Evolutionary conservation across 2,888 invertebrate genomes (phyloP), one percentile per base, ranked within the genome.

Genomic region (Aquatica leii): DNA sequence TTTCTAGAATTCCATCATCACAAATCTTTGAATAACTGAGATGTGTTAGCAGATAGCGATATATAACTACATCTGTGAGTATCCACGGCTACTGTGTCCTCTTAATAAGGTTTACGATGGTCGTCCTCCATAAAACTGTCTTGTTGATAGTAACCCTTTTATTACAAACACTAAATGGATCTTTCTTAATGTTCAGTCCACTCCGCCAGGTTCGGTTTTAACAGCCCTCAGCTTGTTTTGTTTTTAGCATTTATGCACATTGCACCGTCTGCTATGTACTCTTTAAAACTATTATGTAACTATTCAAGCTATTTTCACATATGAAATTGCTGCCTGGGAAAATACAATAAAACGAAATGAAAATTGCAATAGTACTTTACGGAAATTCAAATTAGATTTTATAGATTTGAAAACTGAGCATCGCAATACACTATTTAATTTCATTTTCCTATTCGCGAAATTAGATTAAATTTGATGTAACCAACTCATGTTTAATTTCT

Each of bases 161-260:
- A 76, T 76, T 76, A 75, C 72, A 63, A 65, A 69, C 74, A 69
- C 72, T 70, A 76, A 77, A 76, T 74, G 76, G 76, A 75, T 76
- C 76, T 76, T 73, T 72, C 69, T 76, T 76, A 76, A 77, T 76
- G 75, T 24, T 11, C 17, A 35, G 52, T 35, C 24, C 24, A 12
- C 17, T 52, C 18, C 35, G 35, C 46, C 11, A 46, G 11, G 11
- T 18, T 46, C 46, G 2, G 46, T 17, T 18, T 5, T 20, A 24
- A 24, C 24, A 24, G 6, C 2, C 2, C 6, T 63, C 56, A 57
- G 51, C 56, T 56, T 51, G 56, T 51, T 57, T 62, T 57, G 52
- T 41, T 51, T 62, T 62, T 56, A 56, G 59, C 59, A 35, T 48
- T 58, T 34, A 17, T 20, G 12, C 57, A 56, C 51, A 50, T 55